Conservation (phyloP, 1,140 invertebrate species). For the Zaprionus gabonicus region DNA sequence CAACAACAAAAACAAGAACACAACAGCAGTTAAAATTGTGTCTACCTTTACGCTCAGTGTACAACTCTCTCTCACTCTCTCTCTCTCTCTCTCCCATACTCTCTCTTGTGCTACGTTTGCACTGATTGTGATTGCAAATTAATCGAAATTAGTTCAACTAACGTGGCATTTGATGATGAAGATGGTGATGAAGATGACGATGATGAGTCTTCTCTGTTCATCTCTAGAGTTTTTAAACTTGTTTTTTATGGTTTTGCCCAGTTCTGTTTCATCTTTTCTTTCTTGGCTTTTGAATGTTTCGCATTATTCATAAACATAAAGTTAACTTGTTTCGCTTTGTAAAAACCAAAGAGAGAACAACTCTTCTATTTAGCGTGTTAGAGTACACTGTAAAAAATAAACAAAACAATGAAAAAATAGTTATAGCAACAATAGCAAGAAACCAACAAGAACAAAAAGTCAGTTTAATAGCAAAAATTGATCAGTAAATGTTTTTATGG, state of each 20-base stretch:
- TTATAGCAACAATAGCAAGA: slow-evolving; percentile 19
- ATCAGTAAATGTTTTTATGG: slow-evolving; percentile 76
- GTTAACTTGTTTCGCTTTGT: slow-evolving; percentile 37
- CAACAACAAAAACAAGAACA: background rate
- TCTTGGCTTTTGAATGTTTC: slow-evolving; percentile 67
- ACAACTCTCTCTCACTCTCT: slow-evolving; percentile 1
- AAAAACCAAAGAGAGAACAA: slow-evolving; percentile 23
- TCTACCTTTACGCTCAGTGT: slow-evolving; percentile 12
- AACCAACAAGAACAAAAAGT: slow-evolving; percentile 25
- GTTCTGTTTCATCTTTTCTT: background rate
- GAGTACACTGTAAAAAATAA: slow-evolving; percentile 14
- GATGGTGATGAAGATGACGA: no score
- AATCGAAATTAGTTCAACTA: background rate
- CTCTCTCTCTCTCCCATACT: background rate
- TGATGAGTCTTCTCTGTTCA: background rate
- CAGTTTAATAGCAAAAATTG: slow-evolving; percentile 56
- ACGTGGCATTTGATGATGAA: no score
- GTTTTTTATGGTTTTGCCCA: slow-evolving; percentile 24
- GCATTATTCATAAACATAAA: slow-evolving; percentile 44
- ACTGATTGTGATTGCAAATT: background rate
- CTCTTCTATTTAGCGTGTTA: slow-evolving; percentile 18
- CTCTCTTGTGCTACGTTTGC: slow-evolving; percentile 8
- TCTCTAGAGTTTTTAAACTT: slow-evolving; percentile 35
- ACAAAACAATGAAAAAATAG: slow-evolving; percentile 1
- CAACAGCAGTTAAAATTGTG: background rate